phyloP scores from a whole-genome alignment of 2,113 vertebrate genomes.

The Dromiciops gliroides region DNA sequence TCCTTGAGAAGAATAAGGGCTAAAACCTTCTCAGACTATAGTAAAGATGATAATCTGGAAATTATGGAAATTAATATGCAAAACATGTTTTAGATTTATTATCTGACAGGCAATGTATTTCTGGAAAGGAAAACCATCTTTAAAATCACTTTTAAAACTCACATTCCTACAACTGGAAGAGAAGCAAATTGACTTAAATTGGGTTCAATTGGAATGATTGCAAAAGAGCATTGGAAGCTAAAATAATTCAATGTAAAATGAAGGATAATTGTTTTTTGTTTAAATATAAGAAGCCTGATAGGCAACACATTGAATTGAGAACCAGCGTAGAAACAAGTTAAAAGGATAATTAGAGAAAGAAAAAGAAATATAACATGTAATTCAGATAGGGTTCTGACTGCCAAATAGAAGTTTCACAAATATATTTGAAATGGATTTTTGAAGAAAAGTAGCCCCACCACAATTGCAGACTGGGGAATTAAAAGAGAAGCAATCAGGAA shows the following conservation, averaged over 20 bases:
- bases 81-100: slow-evolving; percentile 33
- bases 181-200: slow-evolving; percentile 49
- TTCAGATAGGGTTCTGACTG: slow-evolving; percentile 1
- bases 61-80: slow-evolving; percentile 45
- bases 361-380: slow-evolving; percentile 47
- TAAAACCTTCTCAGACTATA: neutral
- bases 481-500: slow-evolving; percentile 62
- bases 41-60: neutral
- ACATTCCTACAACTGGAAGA: slow-evolving; percentile 45
- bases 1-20: neutral
- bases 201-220: slow-evolving; percentile 34
- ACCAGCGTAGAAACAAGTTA: slow-evolving; percentile 53
- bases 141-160: slow-evolving; percentile 46
- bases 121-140: slow-evolving; percentile 43
- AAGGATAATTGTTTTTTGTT: slow-evolving; percentile 36
- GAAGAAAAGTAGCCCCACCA: slow-evolving; percentile 47
- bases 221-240: slow-evolving; percentile 6
- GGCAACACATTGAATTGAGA: slow-evolving; percentile 44
- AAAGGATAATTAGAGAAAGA: slow-evolving; percentile 32
- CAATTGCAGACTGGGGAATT: slow-evolving; percentile 62
- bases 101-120: slow-evolving; percentile 46
- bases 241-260: slow-evolving; percentile 27
- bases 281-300: slow-evolving; percentile 40
- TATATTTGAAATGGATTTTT: slow-evolving; percentile 44
- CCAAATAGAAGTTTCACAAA: slow-evolving; percentile 20